phyloP scores from a whole-genome alignment of 2,888 invertebrate genomes.

The Limulus polyphemus region DNA sequence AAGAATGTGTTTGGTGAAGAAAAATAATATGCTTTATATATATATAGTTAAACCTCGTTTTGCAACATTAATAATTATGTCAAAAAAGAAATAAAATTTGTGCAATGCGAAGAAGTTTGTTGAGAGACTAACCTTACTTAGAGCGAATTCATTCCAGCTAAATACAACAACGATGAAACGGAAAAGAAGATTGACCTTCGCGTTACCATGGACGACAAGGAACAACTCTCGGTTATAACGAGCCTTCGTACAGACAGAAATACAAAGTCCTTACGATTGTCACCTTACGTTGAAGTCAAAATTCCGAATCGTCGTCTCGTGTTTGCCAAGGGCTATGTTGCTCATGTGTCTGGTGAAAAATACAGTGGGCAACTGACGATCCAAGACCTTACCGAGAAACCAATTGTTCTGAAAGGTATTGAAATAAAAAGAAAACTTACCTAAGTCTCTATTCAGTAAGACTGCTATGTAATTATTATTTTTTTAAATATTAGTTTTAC shows the following conservation, averaged over 20 bases:
- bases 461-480: no score
- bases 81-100: no score
- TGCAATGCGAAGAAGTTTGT: no score
- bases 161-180: conserved; percentile 20
- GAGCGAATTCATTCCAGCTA: conserved; percentile 33
- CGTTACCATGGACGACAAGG: conserved; percentile 27
- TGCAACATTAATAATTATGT: no score
- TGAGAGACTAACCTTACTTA: conserved; percentile 30
- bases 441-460: no score
- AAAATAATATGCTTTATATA: no score
- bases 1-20: no score
- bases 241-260: conserved; percentile 12
- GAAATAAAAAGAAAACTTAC: no score
- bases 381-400: conserved; percentile 31
- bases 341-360: conserved; percentile 29
- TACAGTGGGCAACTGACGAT: conserved; percentile 31
- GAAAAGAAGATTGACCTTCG: conserved; percentile 25
- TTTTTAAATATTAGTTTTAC: no score
- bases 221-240: conserved; percentile 23
- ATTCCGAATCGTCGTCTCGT: conserved; percentile 10
- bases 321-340: conserved; percentile 26
- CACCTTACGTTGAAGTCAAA: conserved; percentile 18
- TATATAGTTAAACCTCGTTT: no score
- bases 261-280: conserved; percentile 14
- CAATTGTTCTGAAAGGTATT: conserved; percentile 32